Conservation (phyloP, 2,888 invertebrate species). For the Allophyes oxyacanthae region DNA sequence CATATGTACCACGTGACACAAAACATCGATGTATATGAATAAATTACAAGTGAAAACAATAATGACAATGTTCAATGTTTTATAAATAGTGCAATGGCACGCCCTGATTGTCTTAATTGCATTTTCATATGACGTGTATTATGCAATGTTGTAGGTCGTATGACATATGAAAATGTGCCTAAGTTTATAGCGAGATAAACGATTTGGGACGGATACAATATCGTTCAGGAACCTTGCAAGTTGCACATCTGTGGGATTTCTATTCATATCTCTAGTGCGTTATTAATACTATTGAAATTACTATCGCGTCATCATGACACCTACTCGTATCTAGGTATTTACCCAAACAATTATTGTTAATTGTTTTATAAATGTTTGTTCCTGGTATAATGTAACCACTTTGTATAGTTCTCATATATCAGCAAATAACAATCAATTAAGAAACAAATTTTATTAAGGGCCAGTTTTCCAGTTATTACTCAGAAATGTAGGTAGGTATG, state of each 20-base stretch:
- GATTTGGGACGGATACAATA: too few relatives aligned
- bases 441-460: background rate
- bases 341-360: slow-evolving; percentile 2
- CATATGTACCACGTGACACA: slow-evolving; percentile 11
- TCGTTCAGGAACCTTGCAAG: background rate
- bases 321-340: slow-evolving; percentile 3
- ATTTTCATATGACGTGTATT: slow-evolving; percentile 8
- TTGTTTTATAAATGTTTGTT: slow-evolving; percentile 9
- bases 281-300: slow-evolving; percentile 30
- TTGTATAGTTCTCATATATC: background rate
- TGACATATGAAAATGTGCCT: background rate
- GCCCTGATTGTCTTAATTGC: slow-evolving; percentile 7
- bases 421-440: background rate
- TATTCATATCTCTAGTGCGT: slow-evolving; percentile 22
- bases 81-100: slow-evolving; percentile 40
- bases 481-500: background rate
- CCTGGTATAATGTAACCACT: background rate
- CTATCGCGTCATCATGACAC: slow-evolving; percentile 19
- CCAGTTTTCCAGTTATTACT: background rate
- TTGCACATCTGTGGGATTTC: slow-evolving; percentile 9
- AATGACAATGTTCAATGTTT: slow-evolving; percentile 29
- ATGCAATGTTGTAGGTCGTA: background rate
- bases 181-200: background rate
- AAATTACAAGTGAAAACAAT: slow-evolving; percentile 30
- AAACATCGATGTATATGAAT: slow-evolving; percentile 32